Percentiles rank a stretch among this genome's conserved stretches.
Evolutionary conservation across 1,140 invertebrate species (phyloP).

Genomic region (Conus betulinus): DNA sequence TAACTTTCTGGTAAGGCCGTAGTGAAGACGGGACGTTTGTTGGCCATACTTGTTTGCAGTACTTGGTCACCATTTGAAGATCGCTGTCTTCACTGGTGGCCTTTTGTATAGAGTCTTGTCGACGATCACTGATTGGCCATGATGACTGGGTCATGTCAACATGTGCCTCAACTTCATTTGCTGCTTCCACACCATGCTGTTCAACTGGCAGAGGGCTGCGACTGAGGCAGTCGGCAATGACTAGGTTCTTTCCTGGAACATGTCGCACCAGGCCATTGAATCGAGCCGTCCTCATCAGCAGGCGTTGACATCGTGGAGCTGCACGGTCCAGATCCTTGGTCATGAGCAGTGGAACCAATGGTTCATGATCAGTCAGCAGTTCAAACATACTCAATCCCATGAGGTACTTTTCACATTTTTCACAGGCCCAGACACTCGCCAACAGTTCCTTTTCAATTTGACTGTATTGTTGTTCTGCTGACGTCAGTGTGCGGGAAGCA

Average conservation of each 20-base stretch:
- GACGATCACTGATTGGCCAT: neutral
- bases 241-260: conserved; percentile 16
- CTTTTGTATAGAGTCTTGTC: neutral
- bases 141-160: too few relatives aligned
- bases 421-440: too few relatives aligned
- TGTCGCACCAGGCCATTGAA: conserved; percentile 40
- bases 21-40: too few relatives aligned
- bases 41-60: conserved; percentile 37
- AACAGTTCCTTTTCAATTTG: conserved; percentile 79
- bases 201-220: conserved; percentile 24
- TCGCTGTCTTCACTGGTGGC: conserved; percentile 1
- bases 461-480: conserved; percentile 75
- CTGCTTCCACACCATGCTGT: neutral
- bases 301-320: conserved; percentile 1
- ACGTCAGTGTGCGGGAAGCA: conserved; percentile 49
- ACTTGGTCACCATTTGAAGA: conserved; percentile 1
- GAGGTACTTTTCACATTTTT: conserved; percentile 28
- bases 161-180: conserved; percentile 11
- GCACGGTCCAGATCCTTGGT: neutral
- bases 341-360: conserved; percentile 59
- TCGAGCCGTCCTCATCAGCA: conserved; percentile 27
- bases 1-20: too few relatives aligned
- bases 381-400: conserved; percentile 41
- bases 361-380: conserved; percentile 70
- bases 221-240: conserved; percentile 48